These are phyloP conservation scores for Cirrhinus molitorella DNA, from an alignment of 2,797 vertebrate genomes.

Conservation along the genomic window DNA sequence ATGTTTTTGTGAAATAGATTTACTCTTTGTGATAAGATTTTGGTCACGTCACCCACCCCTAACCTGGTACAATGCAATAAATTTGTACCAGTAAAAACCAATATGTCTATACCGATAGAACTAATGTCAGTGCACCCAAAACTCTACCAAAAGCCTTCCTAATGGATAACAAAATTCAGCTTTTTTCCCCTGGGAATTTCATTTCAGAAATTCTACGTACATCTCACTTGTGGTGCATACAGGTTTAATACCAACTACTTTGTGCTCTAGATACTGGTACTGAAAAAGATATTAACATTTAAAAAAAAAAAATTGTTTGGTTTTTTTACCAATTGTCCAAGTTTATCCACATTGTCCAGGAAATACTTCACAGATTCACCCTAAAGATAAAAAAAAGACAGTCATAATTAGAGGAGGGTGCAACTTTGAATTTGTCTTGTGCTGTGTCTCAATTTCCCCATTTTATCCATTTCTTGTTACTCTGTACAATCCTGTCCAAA, in stretches of 20 bases:
- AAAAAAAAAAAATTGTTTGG: no score
- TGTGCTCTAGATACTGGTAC: not conserved
- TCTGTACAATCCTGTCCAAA: not conserved
- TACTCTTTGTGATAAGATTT: not conserved
- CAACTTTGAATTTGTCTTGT: not conserved
- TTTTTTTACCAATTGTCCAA: conserved; percentile 89
- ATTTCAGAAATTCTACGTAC: not conserved
- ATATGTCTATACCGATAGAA: not conserved
- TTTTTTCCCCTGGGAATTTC: no score
- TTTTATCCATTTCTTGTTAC: not conserved
- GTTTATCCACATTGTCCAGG: conserved; percentile 98
- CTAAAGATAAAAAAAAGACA: conserved; percentile 75
- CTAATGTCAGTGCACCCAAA: no score
- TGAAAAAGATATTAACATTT: not conserved
- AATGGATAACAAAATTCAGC: not conserved
- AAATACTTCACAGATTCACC: conserved; percentile 99
- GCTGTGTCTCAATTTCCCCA: not conserved
- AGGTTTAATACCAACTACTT: not conserved
- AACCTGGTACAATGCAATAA: not conserved
- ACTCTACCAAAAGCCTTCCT: not conserved
- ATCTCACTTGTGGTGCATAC: not conserved
- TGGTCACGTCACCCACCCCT: not conserved
- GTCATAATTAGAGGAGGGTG: conserved; percentile 49
- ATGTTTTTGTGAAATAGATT: not conserved
- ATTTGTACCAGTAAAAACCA: not conserved